Percentiles rank a stretch among this genome's conserved stretches.
phyloP scores from a whole-genome alignment of 1,140 invertebrate species.

The Papilio glaucus region DNA sequence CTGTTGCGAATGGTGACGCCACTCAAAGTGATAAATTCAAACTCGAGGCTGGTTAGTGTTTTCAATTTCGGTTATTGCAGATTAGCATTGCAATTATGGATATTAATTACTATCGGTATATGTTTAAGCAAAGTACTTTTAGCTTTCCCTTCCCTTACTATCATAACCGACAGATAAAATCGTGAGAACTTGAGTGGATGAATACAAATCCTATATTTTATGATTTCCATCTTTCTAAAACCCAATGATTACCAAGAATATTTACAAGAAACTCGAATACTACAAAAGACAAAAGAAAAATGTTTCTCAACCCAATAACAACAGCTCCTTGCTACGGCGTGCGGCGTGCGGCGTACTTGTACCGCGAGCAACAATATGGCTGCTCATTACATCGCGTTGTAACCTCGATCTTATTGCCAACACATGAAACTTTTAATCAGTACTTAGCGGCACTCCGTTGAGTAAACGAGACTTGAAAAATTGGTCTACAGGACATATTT shows the following conservation, averaged over 20 bases:
- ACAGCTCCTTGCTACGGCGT: not conserved
- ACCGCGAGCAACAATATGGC: conserved; percentile 49
- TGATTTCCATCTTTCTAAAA: not conserved
- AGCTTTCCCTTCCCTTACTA: too few relatives aligned
- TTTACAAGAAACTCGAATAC: not conserved
- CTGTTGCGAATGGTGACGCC: too few relatives aligned
- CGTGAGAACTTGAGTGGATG: too few relatives aligned
- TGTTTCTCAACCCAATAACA: conserved; percentile 24
- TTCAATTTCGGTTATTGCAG: too few relatives aligned
- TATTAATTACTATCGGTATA: too few relatives aligned
- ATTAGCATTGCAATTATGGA: too few relatives aligned
- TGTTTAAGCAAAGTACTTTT: too few relatives aligned
- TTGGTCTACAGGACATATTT: conserved; percentile 48
- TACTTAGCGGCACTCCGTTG: conserved; percentile 62
- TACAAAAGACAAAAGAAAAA: not conserved
- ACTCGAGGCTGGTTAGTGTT: too few relatives aligned
- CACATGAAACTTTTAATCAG: conserved; percentile 72
- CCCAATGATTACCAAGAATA: not conserved
- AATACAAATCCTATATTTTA: not conserved
- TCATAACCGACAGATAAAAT: too few relatives aligned
- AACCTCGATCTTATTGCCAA: conserved; percentile 55
- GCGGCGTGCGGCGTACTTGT: not conserved
- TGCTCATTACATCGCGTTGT: conserved; percentile 45
- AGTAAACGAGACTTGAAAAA: conserved; percentile 54
- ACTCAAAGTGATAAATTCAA: too few relatives aligned